Conservation (phyloP, 1,140 invertebrate species). For the Panagrolaimus sp. region DNA sequence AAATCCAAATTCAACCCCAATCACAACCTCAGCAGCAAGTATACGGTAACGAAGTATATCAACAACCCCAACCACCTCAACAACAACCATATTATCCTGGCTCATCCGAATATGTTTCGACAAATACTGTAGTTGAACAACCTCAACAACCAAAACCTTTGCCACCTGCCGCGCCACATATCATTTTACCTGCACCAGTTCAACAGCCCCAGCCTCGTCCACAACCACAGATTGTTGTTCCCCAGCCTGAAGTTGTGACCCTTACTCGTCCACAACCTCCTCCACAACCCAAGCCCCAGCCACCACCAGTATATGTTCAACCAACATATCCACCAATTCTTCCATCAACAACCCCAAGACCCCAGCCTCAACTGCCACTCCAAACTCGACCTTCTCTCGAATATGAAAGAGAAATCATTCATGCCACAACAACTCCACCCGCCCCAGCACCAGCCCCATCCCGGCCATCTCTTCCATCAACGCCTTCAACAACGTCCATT, state of each 20-base stretch:
- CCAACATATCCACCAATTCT: background rate
- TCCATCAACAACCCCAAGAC: slow-evolving; percentile 11
- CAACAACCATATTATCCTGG: slow-evolving; percentile 19
- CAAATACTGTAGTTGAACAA: background rate
- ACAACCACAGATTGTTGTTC: background rate
- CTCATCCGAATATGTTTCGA: background rate
- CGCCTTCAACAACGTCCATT: slow-evolving; percentile 45
- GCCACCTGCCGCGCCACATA: background rate
- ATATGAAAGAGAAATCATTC: too few relatives aligned
- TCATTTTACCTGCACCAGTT: background rate
- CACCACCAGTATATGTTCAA: background rate
- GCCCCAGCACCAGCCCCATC: background rate
- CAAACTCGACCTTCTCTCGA: background rate
- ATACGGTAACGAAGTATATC: slow-evolving; percentile 9
- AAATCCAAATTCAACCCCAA: slow-evolving; percentile 18
- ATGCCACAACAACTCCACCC: slow-evolving; percentile 18
- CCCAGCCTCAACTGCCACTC: background rate
- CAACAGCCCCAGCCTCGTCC: background rate
- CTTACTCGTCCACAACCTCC: slow-evolving; percentile 14
- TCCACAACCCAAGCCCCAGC: background rate
- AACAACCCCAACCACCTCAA: slow-evolving; percentile 26
- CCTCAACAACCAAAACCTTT: slow-evolving; percentile 4
- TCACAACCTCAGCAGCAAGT: background rate
- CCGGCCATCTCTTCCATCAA: slow-evolving; percentile 20
- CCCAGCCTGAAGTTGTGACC: background rate